Conservation (phyloP, 2,113 vertebrate species). For the Pao palembangensis region DNA sequence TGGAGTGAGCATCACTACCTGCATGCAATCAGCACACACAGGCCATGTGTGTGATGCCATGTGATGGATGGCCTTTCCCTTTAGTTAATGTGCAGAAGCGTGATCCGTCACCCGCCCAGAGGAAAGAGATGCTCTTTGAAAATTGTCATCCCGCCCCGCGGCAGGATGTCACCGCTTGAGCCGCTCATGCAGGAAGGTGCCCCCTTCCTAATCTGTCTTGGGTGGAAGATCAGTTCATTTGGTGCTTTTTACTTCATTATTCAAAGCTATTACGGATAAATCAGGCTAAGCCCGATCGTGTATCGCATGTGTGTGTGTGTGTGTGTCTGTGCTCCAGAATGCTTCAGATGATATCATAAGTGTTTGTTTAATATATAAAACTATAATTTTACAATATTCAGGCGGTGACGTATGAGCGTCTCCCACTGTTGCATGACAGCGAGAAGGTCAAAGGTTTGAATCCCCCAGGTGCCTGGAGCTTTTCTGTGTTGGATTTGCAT, state of each 20-base stretch:
- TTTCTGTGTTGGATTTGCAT: too few species aligned
- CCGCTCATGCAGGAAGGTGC: constrained; percentile 43
- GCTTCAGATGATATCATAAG: too few species aligned
- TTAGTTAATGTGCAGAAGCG: constrained; percentile 47
- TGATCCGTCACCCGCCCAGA: constrained; percentile 44
- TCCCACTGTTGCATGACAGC: too few species aligned
- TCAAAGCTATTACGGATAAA: constrained; percentile 32
- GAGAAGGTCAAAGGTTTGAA: too few species aligned
- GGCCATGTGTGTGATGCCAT: background rate
- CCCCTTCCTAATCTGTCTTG: constrained; percentile 28
- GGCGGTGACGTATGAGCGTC: too few species aligned
- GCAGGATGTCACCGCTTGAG: background rate
- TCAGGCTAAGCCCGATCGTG: constrained; percentile 19
- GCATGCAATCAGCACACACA: constrained; percentile 32
- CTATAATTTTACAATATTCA: too few species aligned
- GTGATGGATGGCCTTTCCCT: constrained; percentile 51
- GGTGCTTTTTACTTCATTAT: constrained; percentile 46
- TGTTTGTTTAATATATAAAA: too few species aligned
- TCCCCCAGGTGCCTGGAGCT: too few species aligned
- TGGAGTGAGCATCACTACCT: constrained; percentile 35
- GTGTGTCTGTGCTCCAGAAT: background rate
- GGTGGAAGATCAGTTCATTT: constrained; percentile 33
- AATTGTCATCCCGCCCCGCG: constrained; percentile 36
- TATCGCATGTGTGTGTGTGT: background rate
- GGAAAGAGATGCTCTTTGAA: constrained; percentile 54